phyloP scores from a whole-genome alignment of 2,797 vertebrate species.

The Myripristis jacobus region DNA sequence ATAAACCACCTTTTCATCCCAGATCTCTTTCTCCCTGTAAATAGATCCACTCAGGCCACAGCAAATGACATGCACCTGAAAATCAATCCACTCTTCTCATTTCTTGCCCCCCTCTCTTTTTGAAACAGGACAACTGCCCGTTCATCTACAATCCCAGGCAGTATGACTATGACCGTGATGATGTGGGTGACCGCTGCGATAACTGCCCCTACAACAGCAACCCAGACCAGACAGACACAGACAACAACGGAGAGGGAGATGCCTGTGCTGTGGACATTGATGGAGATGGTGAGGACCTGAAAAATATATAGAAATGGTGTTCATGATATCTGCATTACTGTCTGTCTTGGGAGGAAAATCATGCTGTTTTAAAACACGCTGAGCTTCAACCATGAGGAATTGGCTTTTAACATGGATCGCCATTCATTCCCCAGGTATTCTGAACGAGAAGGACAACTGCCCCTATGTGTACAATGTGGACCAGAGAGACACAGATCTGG shows the following conservation, averaged over 20 bases:
- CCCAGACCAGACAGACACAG: constrained; percentile 96
- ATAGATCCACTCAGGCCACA: constrained; percentile 48
- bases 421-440: constrained; percentile 84
- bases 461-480: constrained; percentile 96
- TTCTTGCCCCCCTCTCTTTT: constrained; percentile 15
- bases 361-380: constrained; percentile 5
- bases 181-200: constrained; percentile 96
- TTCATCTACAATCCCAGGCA: constrained; percentile 97
- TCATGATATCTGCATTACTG: not conserved
- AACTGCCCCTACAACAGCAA: constrained; percentile 99
- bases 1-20: constrained; percentile 74
- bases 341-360: not conserved
- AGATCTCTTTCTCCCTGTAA: constrained; percentile 46
- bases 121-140: constrained; percentile 94
- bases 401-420: not conserved
- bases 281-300: constrained; percentile 88
- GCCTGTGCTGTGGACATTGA: constrained; percentile 96
- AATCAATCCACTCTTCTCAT: constrained; percentile 26
- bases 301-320: not conserved
- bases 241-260: constrained; percentile 95
- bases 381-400: not conserved
- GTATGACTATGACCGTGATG: constrained; percentile 97
- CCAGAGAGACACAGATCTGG: constrained; percentile 94
- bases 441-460: constrained; percentile 96
- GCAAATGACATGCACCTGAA: constrained; percentile 64